Conservation (phyloP, 2,797 vertebrate genomes). For the Carduelis carduelis region DNA sequence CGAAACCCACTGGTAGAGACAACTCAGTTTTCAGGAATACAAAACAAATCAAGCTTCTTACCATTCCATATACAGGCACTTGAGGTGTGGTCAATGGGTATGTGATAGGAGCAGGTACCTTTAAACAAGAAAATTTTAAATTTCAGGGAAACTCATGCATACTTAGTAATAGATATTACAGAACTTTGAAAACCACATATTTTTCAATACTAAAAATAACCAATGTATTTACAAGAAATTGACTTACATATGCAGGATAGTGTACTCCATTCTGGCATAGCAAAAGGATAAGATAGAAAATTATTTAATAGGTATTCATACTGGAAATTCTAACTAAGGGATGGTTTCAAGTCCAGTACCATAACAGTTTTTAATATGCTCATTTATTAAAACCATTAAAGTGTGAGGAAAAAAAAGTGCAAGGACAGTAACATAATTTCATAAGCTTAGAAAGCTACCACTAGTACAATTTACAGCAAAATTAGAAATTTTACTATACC, state of each 20-base stretch:
- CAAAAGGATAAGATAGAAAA: slow-evolving; percentile 69
- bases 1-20: background rate
- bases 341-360: background rate
- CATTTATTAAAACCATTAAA: background rate
- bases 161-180: background rate
- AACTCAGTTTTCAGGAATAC: background rate
- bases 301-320: slow-evolving; percentile 10
- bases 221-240: slow-evolving; percentile 11
- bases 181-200: background rate
- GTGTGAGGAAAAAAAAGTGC: background rate
- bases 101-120: slow-evolving; percentile 85
- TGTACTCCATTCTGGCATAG: slow-evolving; percentile 89
- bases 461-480: background rate
- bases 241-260: slow-evolving; percentile 94
- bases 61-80: slow-evolving; percentile 96
- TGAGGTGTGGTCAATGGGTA: slow-evolving; percentile 89
- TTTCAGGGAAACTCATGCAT: background rate
- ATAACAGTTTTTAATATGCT: background rate
- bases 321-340: background rate
- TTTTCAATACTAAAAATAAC: background rate
- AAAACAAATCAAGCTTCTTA: slow-evolving; percentile 63
- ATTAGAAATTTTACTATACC: background rate
- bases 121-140: background rate
- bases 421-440: background rate
- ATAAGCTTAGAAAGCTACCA: background rate